Percentiles rank a stretch among this genome's conserved stretches.
Conservation (phyloP, 30 jellyfish, hydroid and myxozoan genomes). For the Turritopsis rubra region DNA sequence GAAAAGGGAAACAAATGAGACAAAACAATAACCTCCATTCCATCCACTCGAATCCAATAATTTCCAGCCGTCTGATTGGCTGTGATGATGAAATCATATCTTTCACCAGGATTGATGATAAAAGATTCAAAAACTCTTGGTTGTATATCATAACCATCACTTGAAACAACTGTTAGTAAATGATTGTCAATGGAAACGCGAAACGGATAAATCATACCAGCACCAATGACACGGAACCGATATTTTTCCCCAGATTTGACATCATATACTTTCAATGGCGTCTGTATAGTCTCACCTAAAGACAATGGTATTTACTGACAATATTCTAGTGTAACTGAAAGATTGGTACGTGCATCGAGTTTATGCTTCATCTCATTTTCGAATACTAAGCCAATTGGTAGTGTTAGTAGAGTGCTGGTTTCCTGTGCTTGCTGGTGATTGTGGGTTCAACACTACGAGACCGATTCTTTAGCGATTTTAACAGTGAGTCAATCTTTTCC, state of each 20-base stretch:
- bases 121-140: conserved; percentile 61
- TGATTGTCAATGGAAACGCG: conserved; percentile 88
- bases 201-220: conserved; percentile 74
- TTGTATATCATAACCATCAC: conserved; percentile 78
- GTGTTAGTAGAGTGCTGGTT: too few relatives aligned
- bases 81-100: conserved; percentile 74
- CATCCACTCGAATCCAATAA: conserved; percentile 87
- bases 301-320: too few relatives aligned
- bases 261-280: conserved; percentile 66
- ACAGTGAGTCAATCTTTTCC: too few relatives aligned
- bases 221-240: conserved; percentile 87
- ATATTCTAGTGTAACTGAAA: too few relatives aligned
- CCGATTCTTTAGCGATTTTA: too few relatives aligned
- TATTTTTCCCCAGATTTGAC: conserved; percentile 62
- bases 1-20: too few relatives aligned
- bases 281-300: conserved; percentile 43
- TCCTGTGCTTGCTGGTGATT: too few relatives aligned
- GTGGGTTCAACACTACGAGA: too few relatives aligned
- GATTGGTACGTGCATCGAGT: too few relatives aligned
- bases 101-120: conserved; percentile 84
- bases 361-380: too few relatives aligned
- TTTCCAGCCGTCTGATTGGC: conserved; percentile 76
- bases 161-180: conserved; percentile 54
- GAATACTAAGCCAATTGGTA: too few relatives aligned
- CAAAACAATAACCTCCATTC: conserved; percentile 99